Percentiles rank a stretch among this genome's conserved stretches.
These are phyloP conservation scores for Tinea trinotella DNA, from an alignment of 2,888 invertebrate genomes.

Conservation along the genomic window DNA sequence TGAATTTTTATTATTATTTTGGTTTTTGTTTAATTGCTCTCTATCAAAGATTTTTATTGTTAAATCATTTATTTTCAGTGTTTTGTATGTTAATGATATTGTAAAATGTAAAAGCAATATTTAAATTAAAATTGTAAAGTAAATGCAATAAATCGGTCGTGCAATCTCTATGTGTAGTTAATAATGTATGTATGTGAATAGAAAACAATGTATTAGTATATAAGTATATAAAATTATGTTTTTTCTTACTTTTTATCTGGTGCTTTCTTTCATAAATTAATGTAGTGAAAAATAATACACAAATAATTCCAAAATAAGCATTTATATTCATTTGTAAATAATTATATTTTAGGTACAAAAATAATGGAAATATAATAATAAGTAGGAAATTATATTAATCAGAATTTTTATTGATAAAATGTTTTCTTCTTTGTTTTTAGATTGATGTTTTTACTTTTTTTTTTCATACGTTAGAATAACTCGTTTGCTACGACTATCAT, in stretches of 20 bases:
- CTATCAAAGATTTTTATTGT: conserved; percentile 5
- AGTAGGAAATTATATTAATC: conserved; percentile 20
- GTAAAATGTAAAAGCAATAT: neutral
- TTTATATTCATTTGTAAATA: conserved; percentile 18
- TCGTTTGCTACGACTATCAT: too few species aligned
- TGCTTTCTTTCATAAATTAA: conserved; percentile 19
- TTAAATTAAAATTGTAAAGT: conserved; percentile 30
- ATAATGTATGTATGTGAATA: conserved; percentile 24
- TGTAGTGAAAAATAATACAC: too few species aligned
- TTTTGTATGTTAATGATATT: neutral
- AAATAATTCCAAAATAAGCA: conserved; percentile 10
- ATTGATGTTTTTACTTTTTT: too few species aligned
- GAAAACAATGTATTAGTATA: conserved; percentile 18
- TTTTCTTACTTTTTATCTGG: conserved; percentile 13
- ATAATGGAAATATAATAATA: conserved; percentile 21
- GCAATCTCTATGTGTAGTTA: conserved; percentile 52
- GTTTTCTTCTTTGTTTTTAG: conserved; percentile 28
- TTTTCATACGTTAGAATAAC: too few species aligned
- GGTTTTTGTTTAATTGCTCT: conserved; percentile 20
- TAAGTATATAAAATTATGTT: neutral
- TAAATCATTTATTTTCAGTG: neutral
- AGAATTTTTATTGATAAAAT: conserved; percentile 20
- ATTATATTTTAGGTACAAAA: conserved; percentile 15
- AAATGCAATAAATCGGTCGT: conserved; percentile 39
- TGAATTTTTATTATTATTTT: neutral